phyloP scores from a whole-genome alignment of 1,140 invertebrate species.

The Drosophila bipectinata region DNA sequence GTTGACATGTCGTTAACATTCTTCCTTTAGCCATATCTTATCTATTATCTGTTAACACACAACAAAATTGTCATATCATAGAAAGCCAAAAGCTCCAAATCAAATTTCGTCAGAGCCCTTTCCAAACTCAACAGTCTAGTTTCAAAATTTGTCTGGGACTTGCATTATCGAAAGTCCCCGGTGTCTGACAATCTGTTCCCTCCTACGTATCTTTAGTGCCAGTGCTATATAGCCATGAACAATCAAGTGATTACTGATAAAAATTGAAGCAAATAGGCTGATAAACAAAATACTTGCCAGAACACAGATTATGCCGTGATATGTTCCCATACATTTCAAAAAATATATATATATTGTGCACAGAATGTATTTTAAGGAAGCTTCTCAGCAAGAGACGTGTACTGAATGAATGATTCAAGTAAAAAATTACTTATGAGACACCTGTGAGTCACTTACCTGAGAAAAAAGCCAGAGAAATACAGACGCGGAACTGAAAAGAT shows the following conservation, averaged over 20 bases:
- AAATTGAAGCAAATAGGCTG: conserved; percentile 30
- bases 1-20: conserved; percentile 17
- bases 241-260: conserved; percentile 60
- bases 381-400: conserved; percentile 36
- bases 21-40: conserved; percentile 33
- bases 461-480: conserved; percentile 18
- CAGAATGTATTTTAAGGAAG: conserved; percentile 38
- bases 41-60: conserved; percentile 16
- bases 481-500: conserved; percentile 60
- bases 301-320: conserved; percentile 12
- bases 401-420: conserved; percentile 43
- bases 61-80: conserved; percentile 14
- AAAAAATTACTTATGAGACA: conserved; percentile 32
- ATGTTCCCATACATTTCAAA: background rate
- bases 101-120: conserved; percentile 26
- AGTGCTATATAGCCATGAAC: conserved; percentile 25
- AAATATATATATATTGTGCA: conserved; percentile 3
- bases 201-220: conserved; percentile 36
- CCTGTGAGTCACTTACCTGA: conserved; percentile 38
- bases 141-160: conserved; percentile 19
- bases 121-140: conserved; percentile 16
- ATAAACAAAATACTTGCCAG: conserved; percentile 43
- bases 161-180: conserved; percentile 38
- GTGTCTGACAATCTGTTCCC: conserved; percentile 13
- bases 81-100: conserved; percentile 6